Evolutionary conservation across 2,888 invertebrate genomes (phyloP).

Genomic region (Drosophila affinis): DNA sequence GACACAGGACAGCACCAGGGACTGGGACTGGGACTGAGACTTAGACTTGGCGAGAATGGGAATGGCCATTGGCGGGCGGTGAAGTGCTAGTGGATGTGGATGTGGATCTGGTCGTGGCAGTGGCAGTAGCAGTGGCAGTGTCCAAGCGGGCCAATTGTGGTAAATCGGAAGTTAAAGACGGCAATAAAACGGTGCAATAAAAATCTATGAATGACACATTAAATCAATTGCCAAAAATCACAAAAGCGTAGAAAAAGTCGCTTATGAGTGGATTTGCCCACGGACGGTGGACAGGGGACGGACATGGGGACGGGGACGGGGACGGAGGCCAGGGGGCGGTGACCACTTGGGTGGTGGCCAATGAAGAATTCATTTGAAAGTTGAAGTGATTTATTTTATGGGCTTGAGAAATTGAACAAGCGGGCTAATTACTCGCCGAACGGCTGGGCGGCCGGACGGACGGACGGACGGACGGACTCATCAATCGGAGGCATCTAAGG

Average conservation of each 20-base stretch:
- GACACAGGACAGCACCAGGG: slow-evolving; percentile 47
- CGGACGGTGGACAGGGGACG: not conserved
- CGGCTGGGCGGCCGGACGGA: slow-evolving; percentile 1
- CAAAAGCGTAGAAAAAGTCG: slow-evolving; percentile 66
- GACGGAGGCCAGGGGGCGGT: not conserved
- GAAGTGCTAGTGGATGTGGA: slow-evolving; percentile 17
- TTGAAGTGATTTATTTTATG: slow-evolving; percentile 70
- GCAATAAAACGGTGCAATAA: slow-evolving; percentile 84
- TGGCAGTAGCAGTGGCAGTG: slow-evolving; percentile 58
- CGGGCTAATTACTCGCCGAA: slow-evolving; percentile 58
- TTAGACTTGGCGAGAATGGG: slow-evolving; percentile 16
- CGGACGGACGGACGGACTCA: not conserved
- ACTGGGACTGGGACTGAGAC: slow-evolving; percentile 13
- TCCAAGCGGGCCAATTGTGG: slow-evolving; percentile 83
- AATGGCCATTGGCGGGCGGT: slow-evolving; percentile 45
- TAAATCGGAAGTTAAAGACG: slow-evolving; percentile 84
- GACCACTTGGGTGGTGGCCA: slow-evolving; percentile 51
- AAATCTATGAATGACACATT: slow-evolving; percentile 84
- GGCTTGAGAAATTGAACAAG: slow-evolving; percentile 69
- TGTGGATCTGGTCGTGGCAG: slow-evolving; percentile 17
- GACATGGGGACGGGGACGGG: not conserved
- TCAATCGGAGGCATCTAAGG: slow-evolving; percentile 1
- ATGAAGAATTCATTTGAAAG: slow-evolving; percentile 65
- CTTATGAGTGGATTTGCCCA: slow-evolving; percentile 60
- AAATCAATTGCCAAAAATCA: slow-evolving; percentile 84